Percentiles rank a stretch among this genome's conserved stretches.
phyloP scores from a whole-genome alignment of 2,113 vertebrate species.

The Phaetusa simplex region DNA sequence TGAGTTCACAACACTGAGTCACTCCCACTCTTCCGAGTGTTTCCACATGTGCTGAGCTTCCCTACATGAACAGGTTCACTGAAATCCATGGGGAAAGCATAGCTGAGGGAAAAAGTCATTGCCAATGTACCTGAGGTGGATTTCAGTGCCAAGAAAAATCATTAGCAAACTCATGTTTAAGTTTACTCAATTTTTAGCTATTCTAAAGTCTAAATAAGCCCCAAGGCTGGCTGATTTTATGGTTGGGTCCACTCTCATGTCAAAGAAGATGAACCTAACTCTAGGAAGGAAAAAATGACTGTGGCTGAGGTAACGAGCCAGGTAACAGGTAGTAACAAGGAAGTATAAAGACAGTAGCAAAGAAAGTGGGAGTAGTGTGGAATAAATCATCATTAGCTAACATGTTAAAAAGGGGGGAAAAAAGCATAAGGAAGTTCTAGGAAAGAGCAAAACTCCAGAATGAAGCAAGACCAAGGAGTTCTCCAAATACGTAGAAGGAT shows the following conservation, averaged over 20 bases:
- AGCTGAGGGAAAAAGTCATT: neutral
- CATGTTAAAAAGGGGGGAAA: neutral
- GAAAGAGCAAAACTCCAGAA: neutral
- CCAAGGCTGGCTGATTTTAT: neutral
- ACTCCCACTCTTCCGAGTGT: neutral
- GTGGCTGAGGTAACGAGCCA: neutral
- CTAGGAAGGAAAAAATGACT: neutral
- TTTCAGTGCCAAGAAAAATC: neutral
- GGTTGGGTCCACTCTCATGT: neutral
- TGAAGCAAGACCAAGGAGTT: neutral
- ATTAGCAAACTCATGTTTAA: neutral
- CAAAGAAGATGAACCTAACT: neutral
- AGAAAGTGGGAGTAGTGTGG: neutral
- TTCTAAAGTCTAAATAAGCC: neutral
- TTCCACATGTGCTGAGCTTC: neutral
- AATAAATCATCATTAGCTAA: neutral
- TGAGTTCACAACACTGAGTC: neutral
- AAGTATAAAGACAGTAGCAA: neutral
- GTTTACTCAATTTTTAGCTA: neutral
- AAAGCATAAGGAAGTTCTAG: neutral
- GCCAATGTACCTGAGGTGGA: neutral
- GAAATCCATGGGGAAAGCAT: neutral
- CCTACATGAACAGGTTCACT: neutral
- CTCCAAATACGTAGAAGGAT: neutral
- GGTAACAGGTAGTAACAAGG: neutral